These are phyloP conservation scores for Loxodonta africana DNA, from an alignment of 2,113 vertebrate species.

Conservation along the genomic window DNA sequence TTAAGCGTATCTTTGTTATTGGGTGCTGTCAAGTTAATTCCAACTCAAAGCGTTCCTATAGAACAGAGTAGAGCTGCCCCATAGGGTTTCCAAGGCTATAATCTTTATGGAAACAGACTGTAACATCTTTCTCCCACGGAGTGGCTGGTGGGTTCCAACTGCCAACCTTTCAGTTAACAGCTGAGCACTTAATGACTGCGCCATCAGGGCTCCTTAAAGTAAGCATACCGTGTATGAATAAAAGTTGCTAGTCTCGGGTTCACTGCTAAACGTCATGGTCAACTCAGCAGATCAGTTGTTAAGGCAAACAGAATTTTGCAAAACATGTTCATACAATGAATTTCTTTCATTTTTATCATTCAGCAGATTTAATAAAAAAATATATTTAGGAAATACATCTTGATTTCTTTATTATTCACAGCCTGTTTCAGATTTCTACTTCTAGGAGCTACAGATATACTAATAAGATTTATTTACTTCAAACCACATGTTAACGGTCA, in stretches of 20 bases:
- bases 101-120: background rate
- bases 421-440: slow-evolving; percentile 12
- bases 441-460: background rate
- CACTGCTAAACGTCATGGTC: background rate
- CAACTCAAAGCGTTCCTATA: background rate
- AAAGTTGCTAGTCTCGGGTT: background rate
- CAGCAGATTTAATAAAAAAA: slow-evolving; percentile 27
- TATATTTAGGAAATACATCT: slow-evolving; percentile 21
- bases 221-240: background rate
- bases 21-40: background rate
- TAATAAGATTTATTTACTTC: slow-evolving; percentile 57
- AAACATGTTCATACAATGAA: background rate
- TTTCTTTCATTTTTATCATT: slow-evolving; percentile 42
- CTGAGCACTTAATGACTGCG: too few species aligned
- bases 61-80: background rate
- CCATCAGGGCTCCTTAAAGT: background rate
- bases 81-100: background rate
- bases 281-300: background rate
- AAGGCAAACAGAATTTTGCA: slow-evolving; percentile 44
- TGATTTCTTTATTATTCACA: slow-evolving; percentile 27
- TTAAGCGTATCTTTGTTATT: background rate
- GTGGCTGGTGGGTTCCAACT: background rate
- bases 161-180: background rate
- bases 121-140: background rate
- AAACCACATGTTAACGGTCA: background rate